Conservation (phyloP, 2,797 vertebrate species). For the Tympanoctomys barrerae region DNA sequence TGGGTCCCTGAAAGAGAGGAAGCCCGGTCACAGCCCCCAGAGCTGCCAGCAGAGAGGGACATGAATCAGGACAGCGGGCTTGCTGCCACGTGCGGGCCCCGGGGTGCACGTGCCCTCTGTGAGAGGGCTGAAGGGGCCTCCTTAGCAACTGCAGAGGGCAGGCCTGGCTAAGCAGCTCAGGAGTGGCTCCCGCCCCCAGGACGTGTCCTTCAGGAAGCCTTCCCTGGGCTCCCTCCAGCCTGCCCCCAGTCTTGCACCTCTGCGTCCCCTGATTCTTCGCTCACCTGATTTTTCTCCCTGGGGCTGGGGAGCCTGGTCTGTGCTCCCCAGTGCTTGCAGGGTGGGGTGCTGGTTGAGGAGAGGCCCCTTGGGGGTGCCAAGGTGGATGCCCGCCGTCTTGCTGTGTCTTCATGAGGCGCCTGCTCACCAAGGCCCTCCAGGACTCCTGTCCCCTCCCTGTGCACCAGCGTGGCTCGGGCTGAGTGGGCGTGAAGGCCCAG, state of each 20-base stretch:
- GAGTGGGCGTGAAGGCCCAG: neutral
- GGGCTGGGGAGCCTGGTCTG: fast-evolving
- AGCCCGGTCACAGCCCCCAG: neutral
- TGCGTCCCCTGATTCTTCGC: neutral
- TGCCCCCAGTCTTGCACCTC: too few species aligned
- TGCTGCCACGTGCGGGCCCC: neutral
- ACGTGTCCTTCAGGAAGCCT: neutral
- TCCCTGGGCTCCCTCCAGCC: neutral
- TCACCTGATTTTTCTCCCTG: fast-evolving
- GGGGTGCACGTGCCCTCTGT: neutral
- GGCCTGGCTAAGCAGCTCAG: neutral
- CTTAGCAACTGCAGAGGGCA: too few species aligned
- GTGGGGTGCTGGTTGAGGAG: too few species aligned
- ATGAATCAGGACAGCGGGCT: neutral
- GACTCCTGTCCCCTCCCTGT: too few species aligned
- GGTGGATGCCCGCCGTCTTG: neutral
- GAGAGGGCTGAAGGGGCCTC: fast-evolving
- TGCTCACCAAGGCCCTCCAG: fast-evolving
- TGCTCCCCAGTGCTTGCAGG: neutral
- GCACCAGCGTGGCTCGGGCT: neutral
- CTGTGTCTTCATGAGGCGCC: too few species aligned
- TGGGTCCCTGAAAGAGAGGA: neutral
- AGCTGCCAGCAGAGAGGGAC: neutral
- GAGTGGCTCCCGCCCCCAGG: neutral
- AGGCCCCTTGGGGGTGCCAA: fast-evolving